These are phyloP conservation scores for Agrochola circellaris DNA, from an alignment of 2,888 invertebrate species.

Conservation along the genomic window DNA sequence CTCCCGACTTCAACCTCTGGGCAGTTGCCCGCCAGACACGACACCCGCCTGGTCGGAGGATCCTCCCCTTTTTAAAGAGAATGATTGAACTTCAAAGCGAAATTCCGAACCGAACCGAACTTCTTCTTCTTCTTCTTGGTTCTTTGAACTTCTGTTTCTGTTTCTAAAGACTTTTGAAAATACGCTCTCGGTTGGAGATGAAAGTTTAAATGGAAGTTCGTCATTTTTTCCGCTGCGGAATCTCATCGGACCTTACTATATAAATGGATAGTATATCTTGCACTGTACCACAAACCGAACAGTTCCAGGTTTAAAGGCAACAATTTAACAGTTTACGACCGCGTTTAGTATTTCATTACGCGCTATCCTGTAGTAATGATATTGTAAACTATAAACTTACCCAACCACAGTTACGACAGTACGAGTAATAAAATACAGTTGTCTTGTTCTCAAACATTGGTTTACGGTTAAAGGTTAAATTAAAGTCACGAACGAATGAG, in stretches of 20 bases:
- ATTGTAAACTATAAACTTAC: slow-evolving; percentile 63
- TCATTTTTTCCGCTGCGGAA: no score
- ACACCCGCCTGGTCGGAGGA: no score
- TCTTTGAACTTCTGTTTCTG: no score
- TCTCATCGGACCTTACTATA: no score
- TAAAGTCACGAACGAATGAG: background rate
- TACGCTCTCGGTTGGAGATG: background rate
- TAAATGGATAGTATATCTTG: background rate
- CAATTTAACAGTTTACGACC: slow-evolving; percentile 68
- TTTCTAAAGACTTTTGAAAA: no score
- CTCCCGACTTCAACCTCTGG: no score
- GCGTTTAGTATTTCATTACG: slow-evolving; percentile 66
- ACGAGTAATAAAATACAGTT: slow-evolving; percentile 29
- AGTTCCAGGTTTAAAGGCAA: slow-evolving; percentile 54
- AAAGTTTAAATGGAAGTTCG: background rate
- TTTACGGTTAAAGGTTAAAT: background rate
- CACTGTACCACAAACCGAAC: slow-evolving; percentile 26
- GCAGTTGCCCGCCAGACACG: no score
- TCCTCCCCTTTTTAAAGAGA: no score
- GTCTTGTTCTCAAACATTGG: slow-evolving; percentile 11
- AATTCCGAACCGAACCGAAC: no score
- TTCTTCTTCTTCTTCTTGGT: no score
- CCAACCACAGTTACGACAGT: slow-evolving; percentile 28
- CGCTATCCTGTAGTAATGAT: slow-evolving; percentile 58
- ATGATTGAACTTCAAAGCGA: no score